These are phyloP conservation scores for Agrotis segetum DNA, from an alignment of 2,888 invertebrate genomes.

Conservation along the genomic window DNA sequence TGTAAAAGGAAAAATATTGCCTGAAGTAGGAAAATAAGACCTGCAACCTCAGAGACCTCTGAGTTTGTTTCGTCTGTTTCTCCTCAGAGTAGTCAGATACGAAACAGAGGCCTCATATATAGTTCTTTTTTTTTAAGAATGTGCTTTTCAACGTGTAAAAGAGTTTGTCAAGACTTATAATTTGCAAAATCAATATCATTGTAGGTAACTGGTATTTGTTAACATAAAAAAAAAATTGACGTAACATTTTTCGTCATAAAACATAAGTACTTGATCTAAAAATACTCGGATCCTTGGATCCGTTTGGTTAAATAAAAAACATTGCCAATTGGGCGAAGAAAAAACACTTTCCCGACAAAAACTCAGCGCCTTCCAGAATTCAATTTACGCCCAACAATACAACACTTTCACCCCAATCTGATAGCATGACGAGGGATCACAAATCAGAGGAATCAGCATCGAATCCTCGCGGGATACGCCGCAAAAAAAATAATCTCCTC, in stretches of 20 bases:
- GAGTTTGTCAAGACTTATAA: too few species aligned
- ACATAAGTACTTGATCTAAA: too few species aligned
- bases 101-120: too few species aligned
- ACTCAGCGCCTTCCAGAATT: slow-evolving; percentile 65
- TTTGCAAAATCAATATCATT: too few species aligned
- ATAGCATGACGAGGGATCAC: slow-evolving; percentile 82
- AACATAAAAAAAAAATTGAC: background rate
- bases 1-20: background rate
- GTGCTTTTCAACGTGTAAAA: too few species aligned
- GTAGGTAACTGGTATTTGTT: background rate
- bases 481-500: slow-evolving; percentile 83
- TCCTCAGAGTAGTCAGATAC: too few species aligned
- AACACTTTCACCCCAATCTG: slow-evolving; percentile 73
- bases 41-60: too few species aligned
- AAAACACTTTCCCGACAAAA: slow-evolving; percentile 20
- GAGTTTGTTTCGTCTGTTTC: too few species aligned
- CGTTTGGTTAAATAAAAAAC: slow-evolving; percentile 12
- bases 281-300: background rate
- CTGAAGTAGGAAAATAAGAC: background rate
- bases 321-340: slow-evolving; percentile 5
- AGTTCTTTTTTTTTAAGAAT: too few species aligned
- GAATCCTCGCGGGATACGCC: slow-evolving; percentile 73
- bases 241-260: too few species aligned
- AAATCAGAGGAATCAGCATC: slow-evolving; percentile 80
- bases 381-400: slow-evolving; percentile 81